Base-by-base conservation (phyloP, 2,797 vertebrate genomes). In the Ceyx erithaca region DNA sequence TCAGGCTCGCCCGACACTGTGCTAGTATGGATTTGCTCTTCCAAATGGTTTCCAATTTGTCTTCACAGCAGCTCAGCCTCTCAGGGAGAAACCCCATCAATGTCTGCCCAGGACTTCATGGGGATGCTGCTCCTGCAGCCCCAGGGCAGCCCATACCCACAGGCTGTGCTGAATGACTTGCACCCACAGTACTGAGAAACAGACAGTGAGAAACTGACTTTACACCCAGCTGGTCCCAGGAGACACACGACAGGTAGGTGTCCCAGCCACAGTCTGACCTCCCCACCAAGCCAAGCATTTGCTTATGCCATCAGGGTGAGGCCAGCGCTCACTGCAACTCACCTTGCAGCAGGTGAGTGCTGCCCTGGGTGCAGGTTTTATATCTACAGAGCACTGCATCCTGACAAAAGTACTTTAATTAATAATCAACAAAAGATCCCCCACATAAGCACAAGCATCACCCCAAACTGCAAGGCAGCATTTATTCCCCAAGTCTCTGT, bases 1-100 rank as follows among this genome's bases (percentile, higher is more conserved):
- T 88, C 80, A 76, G 68, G 63, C 76, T 96, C 40, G 28, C 43
- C 49, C 4, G 1, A 26, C 62, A 30, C 71, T 45, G 81, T n/a
- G 58, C 33, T 51, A 10, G 23, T 66, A 70, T 23, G 49, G 89
- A 85, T 82, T 57, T 85, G 70, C 72, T 88, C 13, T 91, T 93
- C 84, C 62, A 92, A 93, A 93, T 14, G 59, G 59, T 52, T 87
- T 72, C 78, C 77, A 72, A 87, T 67, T 85, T 86, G 90, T 88
- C 80, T 76, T 84, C 3, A 1, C 68, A 78, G 90, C 71, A 82
- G 62, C 72, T 59, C 49, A 81, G 64, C 48, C 33, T 73, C 69
- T 73, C 13, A 0, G 1, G 40, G 22, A 68, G 82, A 85, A 90
- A 51, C 19, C 51, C 55, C 4, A 2, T 63, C 4, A 3, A 49